phyloP scores from a whole-genome alignment of 2,797 vertebrate species.

The Platalea minor region DNA sequence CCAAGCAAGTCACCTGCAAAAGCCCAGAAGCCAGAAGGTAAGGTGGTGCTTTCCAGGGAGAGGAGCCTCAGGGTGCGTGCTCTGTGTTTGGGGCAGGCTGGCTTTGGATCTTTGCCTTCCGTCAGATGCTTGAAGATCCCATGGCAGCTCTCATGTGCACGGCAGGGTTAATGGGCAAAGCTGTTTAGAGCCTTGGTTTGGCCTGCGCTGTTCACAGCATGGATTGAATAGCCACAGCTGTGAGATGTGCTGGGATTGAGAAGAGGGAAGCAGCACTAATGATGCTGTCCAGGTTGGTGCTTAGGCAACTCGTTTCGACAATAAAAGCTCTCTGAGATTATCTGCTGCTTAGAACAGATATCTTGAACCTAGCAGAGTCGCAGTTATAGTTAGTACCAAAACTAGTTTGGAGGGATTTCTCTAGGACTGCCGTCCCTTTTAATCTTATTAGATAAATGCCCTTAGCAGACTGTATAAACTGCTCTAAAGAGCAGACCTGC shows the following conservation, averaged over 20 bases:
- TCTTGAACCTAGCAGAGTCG: neutral
- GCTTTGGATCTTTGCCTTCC: neutral
- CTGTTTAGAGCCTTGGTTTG: neutral
- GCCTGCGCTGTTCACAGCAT: neutral
- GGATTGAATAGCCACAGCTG: neutral
- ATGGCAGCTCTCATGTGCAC: fast-evolving
- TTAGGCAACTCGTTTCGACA: neutral
- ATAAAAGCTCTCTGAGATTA: neutral
- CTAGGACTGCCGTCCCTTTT: neutral
- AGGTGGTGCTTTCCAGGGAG: neutral
- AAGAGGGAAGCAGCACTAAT: neutral
- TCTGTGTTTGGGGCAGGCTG: neutral
- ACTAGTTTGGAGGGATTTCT: neutral
- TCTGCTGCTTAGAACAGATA: neutral
- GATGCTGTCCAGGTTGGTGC: neutral
- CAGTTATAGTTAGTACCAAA: neutral
- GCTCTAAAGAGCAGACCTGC: neutral
- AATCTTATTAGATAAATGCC: neutral
- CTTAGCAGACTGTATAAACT: neutral
- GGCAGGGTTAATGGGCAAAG: neutral
- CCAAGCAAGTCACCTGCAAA: constrained; percentile 63
- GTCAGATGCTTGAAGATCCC: neutral
- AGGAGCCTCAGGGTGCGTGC: neutral
- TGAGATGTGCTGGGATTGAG: neutral
- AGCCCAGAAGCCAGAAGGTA: constrained; percentile 61